Percentiles rank a stretch among this genome's conserved stretches.
Evolutionary conservation across 2,888 invertebrate species (phyloP).

Genomic region (Spatulosminthurus flaviceps): DNA sequence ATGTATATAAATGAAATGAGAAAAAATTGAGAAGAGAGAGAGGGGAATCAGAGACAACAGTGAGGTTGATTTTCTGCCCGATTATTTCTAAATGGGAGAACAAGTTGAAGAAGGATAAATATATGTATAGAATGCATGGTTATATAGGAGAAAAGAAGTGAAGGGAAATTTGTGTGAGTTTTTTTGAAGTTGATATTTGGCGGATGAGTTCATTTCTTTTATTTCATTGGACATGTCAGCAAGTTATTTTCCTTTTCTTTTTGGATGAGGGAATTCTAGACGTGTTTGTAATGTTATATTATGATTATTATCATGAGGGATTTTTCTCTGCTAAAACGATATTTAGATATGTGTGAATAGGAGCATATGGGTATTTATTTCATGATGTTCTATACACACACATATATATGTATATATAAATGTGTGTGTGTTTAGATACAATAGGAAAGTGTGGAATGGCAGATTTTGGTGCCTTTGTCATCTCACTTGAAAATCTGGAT

Average conservation of each 20-base stretch:
- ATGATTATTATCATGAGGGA: no score
- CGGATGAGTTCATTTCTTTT: conserved; percentile 46
- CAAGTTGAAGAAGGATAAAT: no score
- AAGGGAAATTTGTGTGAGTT: neutral
- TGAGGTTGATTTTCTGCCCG: conserved; percentile 33
- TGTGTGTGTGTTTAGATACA: no score
- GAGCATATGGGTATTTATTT: no score
- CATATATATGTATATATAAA: no score
- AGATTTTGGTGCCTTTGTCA: conserved; percentile 36
- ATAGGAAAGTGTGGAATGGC: neutral
- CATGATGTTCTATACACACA: no score
- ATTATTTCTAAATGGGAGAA: conserved; percentile 15
- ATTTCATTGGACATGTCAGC: conserved; percentile 43
- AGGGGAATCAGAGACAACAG: conserved; percentile 50
- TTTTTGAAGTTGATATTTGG: conserved; percentile 45
- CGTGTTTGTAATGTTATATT: neutral
- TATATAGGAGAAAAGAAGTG: neutral
- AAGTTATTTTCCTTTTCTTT: conserved; percentile 14
- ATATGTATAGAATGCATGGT: no score
- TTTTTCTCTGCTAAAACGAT: no score
- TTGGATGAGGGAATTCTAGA: neutral
- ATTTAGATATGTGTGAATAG: no score
- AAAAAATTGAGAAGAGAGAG: conserved; percentile 16
- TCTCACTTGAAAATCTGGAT: conserved; percentile 37
- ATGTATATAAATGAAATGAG: neutral